phyloP scores from a whole-genome alignment of 2,113 vertebrate genomes.

The Atherinomorus stipes region DNA sequence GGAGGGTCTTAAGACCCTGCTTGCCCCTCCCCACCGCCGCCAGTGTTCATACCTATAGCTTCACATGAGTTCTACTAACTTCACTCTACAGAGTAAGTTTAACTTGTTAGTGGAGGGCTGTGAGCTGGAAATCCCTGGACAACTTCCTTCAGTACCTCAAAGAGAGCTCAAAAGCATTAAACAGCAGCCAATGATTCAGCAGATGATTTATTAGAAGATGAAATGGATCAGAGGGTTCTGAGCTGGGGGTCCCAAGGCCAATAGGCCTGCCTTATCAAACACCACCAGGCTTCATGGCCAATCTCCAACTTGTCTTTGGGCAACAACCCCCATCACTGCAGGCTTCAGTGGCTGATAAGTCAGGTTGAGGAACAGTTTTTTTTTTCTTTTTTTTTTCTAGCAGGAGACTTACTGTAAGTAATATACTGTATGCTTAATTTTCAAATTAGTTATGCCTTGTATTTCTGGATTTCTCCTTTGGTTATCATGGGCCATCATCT shows the following conservation, averaged over 20 bases:
- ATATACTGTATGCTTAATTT: background rate
- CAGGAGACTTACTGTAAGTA: slow-evolving; percentile 22
- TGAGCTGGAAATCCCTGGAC: slow-evolving; percentile 51
- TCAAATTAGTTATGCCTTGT: too few relatives aligned
- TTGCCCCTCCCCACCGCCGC: too few relatives aligned
- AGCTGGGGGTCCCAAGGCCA: slow-evolving; percentile 65
- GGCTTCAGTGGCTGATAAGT: slow-evolving; percentile 58
- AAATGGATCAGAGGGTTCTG: slow-evolving; percentile 67
- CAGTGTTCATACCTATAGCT: background rate
- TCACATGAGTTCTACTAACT: slow-evolving; percentile 7
- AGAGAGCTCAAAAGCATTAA: slow-evolving; percentile 58
- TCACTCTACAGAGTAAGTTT: background rate
- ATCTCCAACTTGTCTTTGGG: slow-evolving; percentile 68
- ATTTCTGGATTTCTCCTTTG: too few relatives aligned
- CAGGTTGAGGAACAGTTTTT: slow-evolving; percentile 39
- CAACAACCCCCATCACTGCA: slow-evolving; percentile 40
- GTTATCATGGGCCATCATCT: too few relatives aligned
- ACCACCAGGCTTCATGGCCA: slow-evolving; percentile 70
- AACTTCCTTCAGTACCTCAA: slow-evolving; percentile 50
- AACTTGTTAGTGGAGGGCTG: slow-evolving; percentile 17
- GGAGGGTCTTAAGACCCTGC: too few relatives aligned
- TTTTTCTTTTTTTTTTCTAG: background rate
- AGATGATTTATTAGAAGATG: slow-evolving; percentile 74
- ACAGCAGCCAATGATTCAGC: slow-evolving; percentile 51
- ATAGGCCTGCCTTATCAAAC: slow-evolving; percentile 70